phyloP scores from a whole-genome alignment of 1,140 invertebrate species.

The Drosophila arizonae region DNA sequence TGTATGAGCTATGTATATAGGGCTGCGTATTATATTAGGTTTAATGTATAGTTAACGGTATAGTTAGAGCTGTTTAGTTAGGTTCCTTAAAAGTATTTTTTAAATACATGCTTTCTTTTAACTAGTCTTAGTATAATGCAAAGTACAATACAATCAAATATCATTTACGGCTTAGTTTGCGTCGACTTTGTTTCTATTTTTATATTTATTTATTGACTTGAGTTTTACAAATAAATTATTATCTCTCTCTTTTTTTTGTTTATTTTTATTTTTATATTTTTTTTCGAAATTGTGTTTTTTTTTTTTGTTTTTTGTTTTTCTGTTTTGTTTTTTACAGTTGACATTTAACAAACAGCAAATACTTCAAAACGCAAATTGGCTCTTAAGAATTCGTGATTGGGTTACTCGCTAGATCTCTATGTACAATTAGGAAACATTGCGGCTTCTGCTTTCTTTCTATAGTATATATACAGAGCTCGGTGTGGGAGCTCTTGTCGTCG shows the following conservation, averaged over 20 bases:
- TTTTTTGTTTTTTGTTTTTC: no score
- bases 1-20: conserved; percentile 62
- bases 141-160: conserved; percentile 66
- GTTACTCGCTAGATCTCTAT: conserved; percentile 57
- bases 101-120: conserved; percentile 63
- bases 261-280: background rate
- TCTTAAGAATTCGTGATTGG: conserved; percentile 36
- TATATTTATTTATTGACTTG: conserved; percentile 64
- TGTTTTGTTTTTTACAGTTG: conserved; percentile 13
- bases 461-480: conserved; percentile 61
- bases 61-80: conserved; percentile 60
- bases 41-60: conserved; percentile 73
- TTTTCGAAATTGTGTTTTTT: background rate
- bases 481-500: conserved; percentile 1
- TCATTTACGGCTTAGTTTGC: conserved; percentile 50
- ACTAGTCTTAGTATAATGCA: conserved; percentile 49
- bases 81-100: conserved; percentile 64
- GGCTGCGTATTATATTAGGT: conserved; percentile 38
- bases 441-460: conserved; percentile 46
- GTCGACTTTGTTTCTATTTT: conserved; percentile 19
- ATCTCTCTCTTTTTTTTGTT: background rate
- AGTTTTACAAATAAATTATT: conserved; percentile 65
- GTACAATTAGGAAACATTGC: conserved; percentile 77
- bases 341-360: conserved; percentile 48
- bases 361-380: conserved; percentile 48